Evolutionary conservation across 2,113 vertebrate genomes (phyloP).

Genomic region (Verasper variegatus): DNA sequence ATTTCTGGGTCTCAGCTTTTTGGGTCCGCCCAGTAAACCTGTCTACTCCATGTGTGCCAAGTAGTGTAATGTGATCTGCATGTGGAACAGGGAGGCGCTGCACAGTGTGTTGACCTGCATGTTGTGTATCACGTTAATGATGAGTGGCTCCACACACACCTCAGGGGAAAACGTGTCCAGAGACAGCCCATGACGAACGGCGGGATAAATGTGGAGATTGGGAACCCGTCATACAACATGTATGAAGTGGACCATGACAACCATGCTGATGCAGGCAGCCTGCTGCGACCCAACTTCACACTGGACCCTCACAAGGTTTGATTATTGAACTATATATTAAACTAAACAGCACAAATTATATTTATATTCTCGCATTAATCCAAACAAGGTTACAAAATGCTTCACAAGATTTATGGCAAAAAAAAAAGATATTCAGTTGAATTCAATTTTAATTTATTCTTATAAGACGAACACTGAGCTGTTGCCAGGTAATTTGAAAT

Average conservation of each 20-base stretch:
- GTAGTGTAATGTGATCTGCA: slow-evolving; percentile 5
- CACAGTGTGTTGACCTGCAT: slow-evolving; percentile 21
- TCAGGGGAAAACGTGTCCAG: slow-evolving; percentile 94
- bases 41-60: neutral
- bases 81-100: slow-evolving; percentile 6
- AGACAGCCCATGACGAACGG: slow-evolving; percentile 97
- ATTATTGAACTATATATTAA: neutral
- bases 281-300: slow-evolving; percentile 93
- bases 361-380: no score
- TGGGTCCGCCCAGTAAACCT: neutral
- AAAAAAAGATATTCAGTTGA: no score
- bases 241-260: slow-evolving; percentile 98
- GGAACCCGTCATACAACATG: slow-evolving; percentile 99
- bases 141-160: slow-evolving; percentile 21
- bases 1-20: slow-evolving; percentile 16
- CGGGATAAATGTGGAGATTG: slow-evolving; percentile 97
- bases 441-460: neutral
- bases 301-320: slow-evolving; percentile 95
- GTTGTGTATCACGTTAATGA: slow-evolving; percentile 45
- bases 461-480: no score
- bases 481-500: neutral
- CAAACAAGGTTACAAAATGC: no score
- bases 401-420: no score
- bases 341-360: no score
- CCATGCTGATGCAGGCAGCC: slow-evolving; percentile 88